Percentiles rank a stretch among this genome's conserved stretches.
Conservation (phyloP, 2,113 vertebrate genomes). For the Periophthalmus modestus region DNA sequence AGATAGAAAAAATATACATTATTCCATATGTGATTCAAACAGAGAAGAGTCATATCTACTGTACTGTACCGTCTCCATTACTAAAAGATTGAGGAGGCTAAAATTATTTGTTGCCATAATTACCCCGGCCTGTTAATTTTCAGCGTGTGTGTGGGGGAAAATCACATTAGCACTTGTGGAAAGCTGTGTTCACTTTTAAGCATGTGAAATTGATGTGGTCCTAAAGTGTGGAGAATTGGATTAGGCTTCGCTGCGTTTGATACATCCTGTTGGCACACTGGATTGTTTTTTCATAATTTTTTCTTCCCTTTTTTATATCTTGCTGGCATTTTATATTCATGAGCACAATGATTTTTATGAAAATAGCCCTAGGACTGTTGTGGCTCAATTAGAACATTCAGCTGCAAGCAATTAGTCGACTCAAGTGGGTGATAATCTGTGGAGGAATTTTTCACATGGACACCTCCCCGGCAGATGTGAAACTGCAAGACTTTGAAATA, state of each 20-base stretch:
- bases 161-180: constrained; percentile 55
- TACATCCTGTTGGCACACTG: constrained; percentile 64
- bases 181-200: constrained; percentile 60
- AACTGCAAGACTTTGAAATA: constrained; percentile 72
- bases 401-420: constrained; percentile 83
- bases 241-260: constrained; percentile 60
- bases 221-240: constrained; percentile 68
- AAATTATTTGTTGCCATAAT: constrained; percentile 52
- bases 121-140: constrained; percentile 47
- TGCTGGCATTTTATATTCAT: constrained; percentile 72
- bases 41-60: constrained; percentile 75
- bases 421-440: constrained; percentile 80
- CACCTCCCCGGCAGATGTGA: constrained; percentile 76
- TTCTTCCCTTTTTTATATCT: constrained; percentile 43
- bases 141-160: constrained; percentile 20
- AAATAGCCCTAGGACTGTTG: constrained; percentile 80
- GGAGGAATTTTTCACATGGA: constrained; percentile 74
- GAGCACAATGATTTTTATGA: constrained; percentile 78
- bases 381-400: constrained; percentile 82
- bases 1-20: constrained; percentile 40
- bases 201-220: constrained; percentile 46
- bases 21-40: constrained; percentile 77
- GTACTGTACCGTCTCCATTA: constrained; percentile 50
- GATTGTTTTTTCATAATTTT: constrained; percentile 66
- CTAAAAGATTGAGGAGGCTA: constrained; percentile 29